Conservation (phyloP, 1,140 invertebrate genomes). For the Papilio glaucus region DNA sequence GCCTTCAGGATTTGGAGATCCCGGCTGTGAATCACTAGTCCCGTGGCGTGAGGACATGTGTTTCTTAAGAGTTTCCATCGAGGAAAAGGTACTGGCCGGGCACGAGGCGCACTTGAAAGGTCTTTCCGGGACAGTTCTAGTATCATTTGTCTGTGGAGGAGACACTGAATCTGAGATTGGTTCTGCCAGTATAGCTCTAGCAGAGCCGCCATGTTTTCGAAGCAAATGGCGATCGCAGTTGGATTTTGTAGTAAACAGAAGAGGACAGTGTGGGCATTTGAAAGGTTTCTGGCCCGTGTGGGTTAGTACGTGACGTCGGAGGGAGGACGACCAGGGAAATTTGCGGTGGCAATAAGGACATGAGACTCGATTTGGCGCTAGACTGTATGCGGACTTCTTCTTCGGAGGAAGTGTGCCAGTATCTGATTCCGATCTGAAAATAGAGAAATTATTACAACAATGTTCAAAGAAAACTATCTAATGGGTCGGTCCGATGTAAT, state of each 20-base stretch:
- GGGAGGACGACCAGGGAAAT: conserved; percentile 97
- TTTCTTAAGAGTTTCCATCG: conserved; percentile 90
- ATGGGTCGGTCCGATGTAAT: no score
- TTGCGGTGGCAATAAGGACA: conserved; percentile 96
- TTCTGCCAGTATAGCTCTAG: conserved; percentile 71
- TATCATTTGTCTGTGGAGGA: conserved; percentile 71
- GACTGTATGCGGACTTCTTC: conserved; percentile 97
- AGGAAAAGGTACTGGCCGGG: conserved; percentile 93
- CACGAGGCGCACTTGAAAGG: conserved; percentile 93
- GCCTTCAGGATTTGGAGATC: conserved; percentile 69
- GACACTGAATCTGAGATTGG: conserved; percentile 64
- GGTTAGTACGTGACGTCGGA: conserved; percentile 95
- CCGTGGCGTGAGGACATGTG: conserved; percentile 89
- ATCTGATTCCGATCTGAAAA: conserved; percentile 84
- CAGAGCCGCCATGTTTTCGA: conserved; percentile 91
- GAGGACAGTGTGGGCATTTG: conserved; percentile 95
- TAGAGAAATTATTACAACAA: no score
- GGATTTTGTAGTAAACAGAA: conserved; percentile 98
- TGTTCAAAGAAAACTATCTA: no score
- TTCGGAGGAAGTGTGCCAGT: conserved; percentile 85
- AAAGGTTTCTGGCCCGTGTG: conserved; percentile 98
- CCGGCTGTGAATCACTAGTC: conserved; percentile 71
- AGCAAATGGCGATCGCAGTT: conserved; percentile 97
- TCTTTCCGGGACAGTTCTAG: conserved; percentile 89
- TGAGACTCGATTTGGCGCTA: conserved; percentile 95